Base-by-base conservation (phyloP, 1,140 invertebrate genomes). In the Oscheius sp. region DNA sequence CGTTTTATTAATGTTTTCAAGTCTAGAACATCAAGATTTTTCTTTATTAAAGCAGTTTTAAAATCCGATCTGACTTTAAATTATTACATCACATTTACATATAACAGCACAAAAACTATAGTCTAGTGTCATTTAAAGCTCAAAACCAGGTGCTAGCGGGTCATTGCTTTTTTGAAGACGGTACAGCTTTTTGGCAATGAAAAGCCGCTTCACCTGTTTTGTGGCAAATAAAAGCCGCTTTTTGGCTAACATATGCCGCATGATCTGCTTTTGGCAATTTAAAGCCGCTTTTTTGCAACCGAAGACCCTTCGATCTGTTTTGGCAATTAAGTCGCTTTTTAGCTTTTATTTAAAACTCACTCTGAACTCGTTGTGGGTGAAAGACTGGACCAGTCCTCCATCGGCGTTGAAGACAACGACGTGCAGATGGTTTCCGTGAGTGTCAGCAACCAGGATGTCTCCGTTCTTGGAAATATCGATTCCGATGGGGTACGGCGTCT, bases 381-480 rank as follows among this genome's bases (percentile, higher is more conserved):
- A 74, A 3, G 64, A 67, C 28, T 75, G 64, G 2, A 72, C 32
- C 3, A 77, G 67, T 13, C 55, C n/a, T 29, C 79, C 72, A 31
- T 75, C 70, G 13, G 23, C 28, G 62, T 85, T 84, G 85, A 95
- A 97, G 28, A 95, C 93, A 65, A 93, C 93, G 55, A 97, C 93
- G 85, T 97, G 94, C 84, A 97, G 96, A 79, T 93, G 90, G 88
- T 97, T 97, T 18, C 94, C 94, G 87, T 97, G 94, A 13, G 93
- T 95, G 86, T 97, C 94, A 20, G 94, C 94, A 80, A 97, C 93
- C 63, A 97, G 89, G 68, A 97, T 91, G 86, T 97, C 93, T 46
- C 94, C 94, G 73, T 92, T 92, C 86, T 95, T 93, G 55, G 93
- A 94, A 82, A 97, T 93, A 86, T 97, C 94, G 80, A 97, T 97